These are phyloP conservation scores for Sebastes reedi DNA, from an alignment of 2,797 vertebrate genomes.

Conservation along the genomic window DNA sequence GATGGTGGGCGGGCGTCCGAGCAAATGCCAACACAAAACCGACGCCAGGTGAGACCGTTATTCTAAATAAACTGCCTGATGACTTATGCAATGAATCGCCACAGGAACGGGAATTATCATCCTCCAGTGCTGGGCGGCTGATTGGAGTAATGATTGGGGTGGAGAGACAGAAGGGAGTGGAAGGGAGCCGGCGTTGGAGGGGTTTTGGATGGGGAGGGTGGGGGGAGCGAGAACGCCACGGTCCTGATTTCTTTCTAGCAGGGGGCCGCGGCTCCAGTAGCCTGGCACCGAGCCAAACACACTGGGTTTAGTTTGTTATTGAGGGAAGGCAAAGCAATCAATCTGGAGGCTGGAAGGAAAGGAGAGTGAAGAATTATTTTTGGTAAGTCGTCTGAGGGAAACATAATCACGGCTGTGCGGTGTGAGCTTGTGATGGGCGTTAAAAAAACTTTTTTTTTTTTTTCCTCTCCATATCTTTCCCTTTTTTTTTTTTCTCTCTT, in stretches of 20 bases:
- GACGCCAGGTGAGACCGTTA: not conserved
- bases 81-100: conserved; percentile 55
- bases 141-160: conserved; percentile 72
- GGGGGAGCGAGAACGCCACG: conserved; percentile 8
- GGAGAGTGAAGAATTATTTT: conserved; percentile 60
- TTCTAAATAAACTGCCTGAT: conserved; percentile 54
- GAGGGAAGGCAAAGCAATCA: conserved; percentile 66
- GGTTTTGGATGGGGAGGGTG: not conserved
- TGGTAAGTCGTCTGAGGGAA: conserved; percentile 68
- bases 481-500: not conserved
- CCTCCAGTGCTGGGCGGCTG: conserved; percentile 44
- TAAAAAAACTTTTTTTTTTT: not conserved
- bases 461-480: conserved; percentile 4
- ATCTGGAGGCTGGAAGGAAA: conserved; percentile 40
- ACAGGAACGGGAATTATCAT: conserved; percentile 52
- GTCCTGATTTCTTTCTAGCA: conserved; percentile 62
- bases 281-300: conserved; percentile 51
- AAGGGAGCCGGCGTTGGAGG: conserved; percentile 5
- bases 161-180: conserved; percentile 39
- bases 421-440: conserved; percentile 48
- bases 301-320: conserved; percentile 49
- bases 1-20: not conserved
- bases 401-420: conserved; percentile 57
- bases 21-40: not conserved
- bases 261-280: conserved; percentile 44